phyloP scores from a whole-genome alignment of 2,113 vertebrate species.

The Chaetodon trifascialis region DNA sequence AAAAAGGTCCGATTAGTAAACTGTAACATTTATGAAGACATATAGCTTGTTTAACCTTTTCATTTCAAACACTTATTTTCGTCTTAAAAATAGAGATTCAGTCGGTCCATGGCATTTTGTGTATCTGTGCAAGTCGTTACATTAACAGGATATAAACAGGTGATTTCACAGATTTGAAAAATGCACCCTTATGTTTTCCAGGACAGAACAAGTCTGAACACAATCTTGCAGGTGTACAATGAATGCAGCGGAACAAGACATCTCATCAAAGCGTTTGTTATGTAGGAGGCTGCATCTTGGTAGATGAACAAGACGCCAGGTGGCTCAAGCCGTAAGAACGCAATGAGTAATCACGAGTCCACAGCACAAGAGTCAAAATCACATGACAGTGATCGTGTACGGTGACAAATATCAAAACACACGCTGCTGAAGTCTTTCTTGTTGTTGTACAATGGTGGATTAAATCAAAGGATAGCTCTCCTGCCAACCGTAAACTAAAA shows the following conservation, averaged over 20 bases:
- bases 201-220: neutral
- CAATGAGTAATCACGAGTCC: slow-evolving; percentile 47
- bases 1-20: neutral
- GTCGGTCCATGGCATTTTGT: neutral
- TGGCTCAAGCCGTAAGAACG: slow-evolving; percentile 48
- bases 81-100: neutral
- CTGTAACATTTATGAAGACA: neutral
- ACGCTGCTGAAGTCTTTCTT: neutral
- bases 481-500: neutral
- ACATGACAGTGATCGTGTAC: neutral
- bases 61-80: neutral
- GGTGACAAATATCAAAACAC: neutral
- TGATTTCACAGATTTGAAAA: slow-evolving; percentile 1
- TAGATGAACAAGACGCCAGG: slow-evolving; percentile 51
- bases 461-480: too few species aligned
- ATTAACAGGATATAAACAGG: neutral
- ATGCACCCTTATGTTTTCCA: neutral
- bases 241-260: slow-evolving; percentile 16
- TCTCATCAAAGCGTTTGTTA: slow-evolving; percentile 51
- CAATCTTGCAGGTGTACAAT: slow-evolving; percentile 6
- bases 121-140: neutral
- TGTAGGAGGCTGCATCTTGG: slow-evolving; percentile 55
- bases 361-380: slow-evolving; percentile 37
- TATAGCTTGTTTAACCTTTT: neutral
- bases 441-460: too few species aligned